Conservation (phyloP, 1,140 invertebrate genomes). For the Aphidius gifuensis region DNA sequence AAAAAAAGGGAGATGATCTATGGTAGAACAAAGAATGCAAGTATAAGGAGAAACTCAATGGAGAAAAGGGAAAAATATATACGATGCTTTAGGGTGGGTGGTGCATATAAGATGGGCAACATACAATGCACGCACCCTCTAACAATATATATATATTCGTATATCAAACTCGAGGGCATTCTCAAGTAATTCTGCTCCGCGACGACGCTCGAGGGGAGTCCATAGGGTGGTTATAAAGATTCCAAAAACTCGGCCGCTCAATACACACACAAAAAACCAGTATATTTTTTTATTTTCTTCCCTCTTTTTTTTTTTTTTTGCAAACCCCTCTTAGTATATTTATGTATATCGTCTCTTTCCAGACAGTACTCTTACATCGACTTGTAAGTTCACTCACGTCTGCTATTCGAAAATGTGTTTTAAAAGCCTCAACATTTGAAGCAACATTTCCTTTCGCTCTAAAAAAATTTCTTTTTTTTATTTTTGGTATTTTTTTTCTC, state of each 20-base stretch:
- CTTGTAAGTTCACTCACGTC: slow-evolving; percentile 14
- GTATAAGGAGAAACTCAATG: slow-evolving; percentile 35
- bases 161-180: slow-evolving; percentile 40
- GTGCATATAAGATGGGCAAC: slow-evolving; percentile 48
- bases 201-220: slow-evolving; percentile 27
- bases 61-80: slow-evolving; percentile 18
- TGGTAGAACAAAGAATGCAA: slow-evolving; percentile 43
- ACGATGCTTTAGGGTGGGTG: slow-evolving; percentile 32
- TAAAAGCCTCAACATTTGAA: slow-evolving; percentile 20
- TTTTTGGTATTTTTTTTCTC: neutral
- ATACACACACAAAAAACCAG: slow-evolving; percentile 30
- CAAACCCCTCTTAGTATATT: slow-evolving; percentile 5
- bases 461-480: slow-evolving; percentile 11
- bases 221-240: slow-evolving; percentile 33
- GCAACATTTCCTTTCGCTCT: slow-evolving; percentile 11
- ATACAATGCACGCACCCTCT: slow-evolving; percentile 45
- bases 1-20: slow-evolving; percentile 13
- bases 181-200: slow-evolving; percentile 39
- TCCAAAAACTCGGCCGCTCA: slow-evolving; percentile 44
- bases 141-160: too few species aligned
- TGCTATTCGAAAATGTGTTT: slow-evolving; percentile 20
- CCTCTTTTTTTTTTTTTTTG: neutral
- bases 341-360: slow-evolving; percentile 5
- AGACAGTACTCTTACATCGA: slow-evolving; percentile 19
- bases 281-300: slow-evolving; percentile 1